These are phyloP conservation scores for Pachypsylla venusta DNA, from an alignment of 1,140 invertebrate genomes.

Conservation along the genomic window DNA sequence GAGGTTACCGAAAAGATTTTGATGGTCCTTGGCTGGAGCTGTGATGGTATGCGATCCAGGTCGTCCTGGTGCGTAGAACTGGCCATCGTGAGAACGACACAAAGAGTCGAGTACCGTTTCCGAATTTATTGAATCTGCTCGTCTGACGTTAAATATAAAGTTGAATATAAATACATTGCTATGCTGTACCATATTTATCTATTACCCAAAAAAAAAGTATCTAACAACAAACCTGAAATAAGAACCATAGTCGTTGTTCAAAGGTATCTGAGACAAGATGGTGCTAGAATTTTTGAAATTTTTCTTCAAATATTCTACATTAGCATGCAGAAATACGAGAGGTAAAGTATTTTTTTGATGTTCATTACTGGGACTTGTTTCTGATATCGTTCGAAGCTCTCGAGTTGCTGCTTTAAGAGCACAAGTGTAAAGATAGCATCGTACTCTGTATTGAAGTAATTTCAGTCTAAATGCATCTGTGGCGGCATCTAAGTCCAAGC, in stretches of 20 bases:
- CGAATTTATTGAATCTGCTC: no score
- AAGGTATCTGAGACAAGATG: conserved; percentile 41
- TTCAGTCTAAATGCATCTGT: conserved; percentile 39
- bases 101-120: no score
- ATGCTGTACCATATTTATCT: conserved; percentile 12
- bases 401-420: conserved; percentile 28
- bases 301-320: conserved; percentile 51
- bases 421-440: conserved; percentile 37
- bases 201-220: conserved; percentile 11
- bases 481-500: conserved; percentile 29
- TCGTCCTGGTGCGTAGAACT: no score
- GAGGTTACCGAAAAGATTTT: no score
- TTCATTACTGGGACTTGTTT: conserved; percentile 26
- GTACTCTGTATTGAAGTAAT: conserved; percentile 39
- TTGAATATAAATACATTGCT: conserved; percentile 4
- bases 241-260: conserved; percentile 26
- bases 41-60: no score
- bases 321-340: conserved; percentile 48
- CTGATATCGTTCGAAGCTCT: conserved; percentile 30
- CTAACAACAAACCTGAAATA: conserved; percentile 9
- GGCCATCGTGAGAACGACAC: no score
- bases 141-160: no score
- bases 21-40: no score
- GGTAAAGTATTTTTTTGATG: conserved; percentile 28
- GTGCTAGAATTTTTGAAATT: conserved; percentile 51